Percentiles rank a stretch among this genome's conserved stretches.
These are phyloP conservation scores for Phymatocera aterrima DNA, from an alignment of 2,888 invertebrate species.

Conservation along the genomic window DNA sequence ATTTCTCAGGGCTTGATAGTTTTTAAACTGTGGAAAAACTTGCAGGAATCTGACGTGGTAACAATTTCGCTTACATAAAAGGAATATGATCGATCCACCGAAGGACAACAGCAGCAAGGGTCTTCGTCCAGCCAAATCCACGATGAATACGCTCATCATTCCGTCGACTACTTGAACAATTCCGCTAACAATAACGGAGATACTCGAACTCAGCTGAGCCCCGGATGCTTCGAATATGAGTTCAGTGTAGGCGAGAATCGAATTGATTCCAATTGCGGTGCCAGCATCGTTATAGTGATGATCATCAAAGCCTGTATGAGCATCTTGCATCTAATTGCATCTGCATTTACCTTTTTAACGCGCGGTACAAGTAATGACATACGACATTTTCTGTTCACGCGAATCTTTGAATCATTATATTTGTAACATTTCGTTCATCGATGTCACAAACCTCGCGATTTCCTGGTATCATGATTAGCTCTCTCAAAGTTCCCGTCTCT, in stretches of 20 bases:
- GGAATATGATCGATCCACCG: conserved; percentile 10
- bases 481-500: conserved; percentile 4
- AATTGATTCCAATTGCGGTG: not conserved
- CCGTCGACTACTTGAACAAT: not conserved
- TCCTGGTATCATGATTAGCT: conserved; percentile 40
- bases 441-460: conserved; percentile 18
- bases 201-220: not conserved
- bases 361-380: too few species aligned
- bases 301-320: conserved; percentile 23
- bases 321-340: not conserved
- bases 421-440: not conserved
- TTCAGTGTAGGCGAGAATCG: conserved; percentile 2
- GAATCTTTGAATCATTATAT: too few species aligned
- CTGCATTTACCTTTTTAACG: too few species aligned
- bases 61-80: not conserved
- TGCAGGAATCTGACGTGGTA: not conserved
- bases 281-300: not conserved
- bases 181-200: conserved; percentile 40
- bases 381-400: too few species aligned
- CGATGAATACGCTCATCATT: not conserved
- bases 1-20: too few species aligned
- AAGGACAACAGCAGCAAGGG: not conserved
- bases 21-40: not conserved
- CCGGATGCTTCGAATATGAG: not conserved
- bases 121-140: conserved; percentile 53